Evolutionary conservation across 2,113 vertebrate genomes (phyloP).

Genomic region (Todiramphus chloris): DNA sequence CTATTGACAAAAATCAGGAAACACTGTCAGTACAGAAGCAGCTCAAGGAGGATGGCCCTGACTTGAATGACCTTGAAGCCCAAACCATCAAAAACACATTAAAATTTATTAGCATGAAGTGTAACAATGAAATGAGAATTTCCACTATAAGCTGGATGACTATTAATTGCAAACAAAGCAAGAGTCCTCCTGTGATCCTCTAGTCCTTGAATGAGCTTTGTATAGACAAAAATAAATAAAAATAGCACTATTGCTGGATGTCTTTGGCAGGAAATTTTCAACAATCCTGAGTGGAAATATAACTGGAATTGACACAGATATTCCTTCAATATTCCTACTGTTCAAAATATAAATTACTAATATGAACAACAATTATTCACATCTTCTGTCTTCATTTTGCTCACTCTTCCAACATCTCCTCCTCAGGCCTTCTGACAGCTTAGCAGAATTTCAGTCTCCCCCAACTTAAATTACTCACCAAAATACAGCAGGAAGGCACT

Average conservation of each 20-base stretch:
- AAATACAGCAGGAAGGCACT: background rate
- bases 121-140: background rate
- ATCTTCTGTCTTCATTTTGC: background rate
- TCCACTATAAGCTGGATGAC: background rate
- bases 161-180: slow-evolving; percentile 27
- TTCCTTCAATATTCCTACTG: background rate
- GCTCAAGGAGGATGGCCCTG: background rate
- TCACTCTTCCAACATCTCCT: background rate
- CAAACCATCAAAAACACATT: background rate
- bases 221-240: background rate
- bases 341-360: background rate
- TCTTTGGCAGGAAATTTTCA: background rate
- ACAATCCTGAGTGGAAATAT: background rate
- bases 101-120: slow-evolving; percentile 10
- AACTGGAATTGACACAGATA: background rate
- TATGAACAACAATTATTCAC: background rate
- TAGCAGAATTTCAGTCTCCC: background rate
- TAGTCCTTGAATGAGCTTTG: background rate
- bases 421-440: background rate
- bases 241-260: background rate
- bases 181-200: background rate
- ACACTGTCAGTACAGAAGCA: background rate
- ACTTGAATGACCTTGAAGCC: background rate
- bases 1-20: background rate
- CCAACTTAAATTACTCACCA: background rate